These are phyloP conservation scores for Leuciscus idus DNA, from an alignment of 2,113 vertebrate species.

Conservation along the genomic window DNA sequence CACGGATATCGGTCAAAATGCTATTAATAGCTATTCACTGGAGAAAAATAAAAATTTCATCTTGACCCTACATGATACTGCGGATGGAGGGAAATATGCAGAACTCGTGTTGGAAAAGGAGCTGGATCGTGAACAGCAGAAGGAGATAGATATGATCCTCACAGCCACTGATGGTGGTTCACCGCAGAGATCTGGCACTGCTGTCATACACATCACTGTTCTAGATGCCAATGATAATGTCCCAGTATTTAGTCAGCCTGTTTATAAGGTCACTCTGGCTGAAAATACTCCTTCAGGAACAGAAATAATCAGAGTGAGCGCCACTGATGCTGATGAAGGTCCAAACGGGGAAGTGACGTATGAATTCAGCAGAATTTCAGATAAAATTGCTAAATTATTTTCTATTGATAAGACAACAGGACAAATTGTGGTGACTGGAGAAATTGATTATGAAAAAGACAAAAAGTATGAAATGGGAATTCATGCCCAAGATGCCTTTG, in stretches of 20 bases:
- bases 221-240: constrained; percentile 57
- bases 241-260: constrained; percentile 44
- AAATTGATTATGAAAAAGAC: constrained; percentile 53
- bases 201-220: constrained; percentile 60
- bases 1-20: constrained; percentile 72
- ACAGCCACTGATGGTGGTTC: constrained; percentile 69
- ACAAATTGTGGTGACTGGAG: constrained; percentile 29
- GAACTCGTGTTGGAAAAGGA: constrained; percentile 57
- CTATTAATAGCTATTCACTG: constrained; percentile 56
- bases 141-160: constrained; percentile 60
- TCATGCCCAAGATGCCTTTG: constrained; percentile 44
- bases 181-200: constrained; percentile 67
- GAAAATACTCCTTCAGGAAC: constrained; percentile 56
- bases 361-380: constrained; percentile 48
- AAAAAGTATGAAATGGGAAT: constrained; percentile 46
- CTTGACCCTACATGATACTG: constrained; percentile 41
- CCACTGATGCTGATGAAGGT: constrained; percentile 80
- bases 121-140: constrained; percentile 57
- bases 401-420: constrained; percentile 43
- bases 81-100: constrained; percentile 43
- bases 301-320: constrained; percentile 36
- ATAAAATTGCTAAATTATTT: constrained; percentile 44
- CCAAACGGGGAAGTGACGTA: constrained; percentile 76
- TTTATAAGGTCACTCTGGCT: constrained; percentile 54
- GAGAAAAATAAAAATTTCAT: constrained; percentile 49